These are phyloP conservation scores for Thamnaconus septentrionalis DNA, from an alignment of 2,113 vertebrate species.

Conservation along the genomic window DNA sequence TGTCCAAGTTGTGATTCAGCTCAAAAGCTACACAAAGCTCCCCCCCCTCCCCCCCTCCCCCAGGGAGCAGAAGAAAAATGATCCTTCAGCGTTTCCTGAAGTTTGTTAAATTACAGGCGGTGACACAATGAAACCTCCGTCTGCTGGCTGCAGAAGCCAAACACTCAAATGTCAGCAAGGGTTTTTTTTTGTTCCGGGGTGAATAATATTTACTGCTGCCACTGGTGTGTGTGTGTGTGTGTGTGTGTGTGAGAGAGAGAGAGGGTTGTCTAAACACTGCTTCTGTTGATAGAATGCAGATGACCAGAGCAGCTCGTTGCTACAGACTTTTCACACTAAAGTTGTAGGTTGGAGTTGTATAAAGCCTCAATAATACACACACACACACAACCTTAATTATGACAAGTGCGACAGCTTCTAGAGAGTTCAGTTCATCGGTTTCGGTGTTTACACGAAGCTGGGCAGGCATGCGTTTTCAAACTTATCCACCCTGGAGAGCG, in stretches of 20 bases:
- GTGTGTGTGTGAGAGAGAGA: no score
- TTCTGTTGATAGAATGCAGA: background rate
- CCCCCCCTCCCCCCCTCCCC: no score
- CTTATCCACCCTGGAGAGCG: no score
- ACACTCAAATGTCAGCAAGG: constrained; percentile 27
- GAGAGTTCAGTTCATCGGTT: no score
- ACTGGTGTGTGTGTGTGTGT: no score
- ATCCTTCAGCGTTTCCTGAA: constrained; percentile 40
- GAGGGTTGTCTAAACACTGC: background rate
- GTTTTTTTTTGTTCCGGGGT: background rate
- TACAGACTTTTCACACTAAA: background rate
- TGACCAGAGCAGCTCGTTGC: constrained; percentile 4
- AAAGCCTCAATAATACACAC: no score
- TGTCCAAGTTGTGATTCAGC: constrained; percentile 14
- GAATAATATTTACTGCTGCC: constrained; percentile 4
- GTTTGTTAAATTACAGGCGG: constrained; percentile 35
- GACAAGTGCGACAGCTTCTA: no score
- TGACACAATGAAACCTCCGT: constrained; percentile 2
- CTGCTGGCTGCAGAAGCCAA: constrained; percentile 4
- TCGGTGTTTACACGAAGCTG: no score
- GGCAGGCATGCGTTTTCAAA: no score
- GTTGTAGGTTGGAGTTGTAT: no score
- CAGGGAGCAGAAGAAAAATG: constrained; percentile 28
- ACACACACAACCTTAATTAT: no score
- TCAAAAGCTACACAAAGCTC: background rate